Conservation (phyloP, 2,113 vertebrate species). For the Psilopsiagon aymara region DNA sequence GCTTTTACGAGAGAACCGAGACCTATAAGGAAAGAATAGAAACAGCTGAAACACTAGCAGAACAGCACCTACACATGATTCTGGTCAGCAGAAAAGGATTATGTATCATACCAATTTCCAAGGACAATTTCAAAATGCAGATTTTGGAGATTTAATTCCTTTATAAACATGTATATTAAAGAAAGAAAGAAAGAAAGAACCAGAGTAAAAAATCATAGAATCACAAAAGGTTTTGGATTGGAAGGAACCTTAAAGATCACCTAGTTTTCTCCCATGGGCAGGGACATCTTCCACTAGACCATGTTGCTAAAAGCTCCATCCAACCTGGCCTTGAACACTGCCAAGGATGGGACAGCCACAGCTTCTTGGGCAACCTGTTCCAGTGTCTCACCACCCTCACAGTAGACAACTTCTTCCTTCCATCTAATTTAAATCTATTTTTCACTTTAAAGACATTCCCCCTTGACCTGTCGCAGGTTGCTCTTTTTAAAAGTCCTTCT, state of each 20-base stretch:
- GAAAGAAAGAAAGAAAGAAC: background rate
- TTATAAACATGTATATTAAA: background rate
- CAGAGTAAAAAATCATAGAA: background rate
- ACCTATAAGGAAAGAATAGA: background rate
- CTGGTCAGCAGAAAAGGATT: background rate
- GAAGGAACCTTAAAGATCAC: background rate
- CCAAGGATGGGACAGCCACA: background rate
- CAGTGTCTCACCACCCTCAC: background rate
- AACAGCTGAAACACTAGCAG: background rate
- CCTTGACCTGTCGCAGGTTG: background rate
- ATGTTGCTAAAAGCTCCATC: background rate
- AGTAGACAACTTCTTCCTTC: background rate
- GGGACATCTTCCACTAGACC: background rate
- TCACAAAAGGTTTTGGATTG: background rate
- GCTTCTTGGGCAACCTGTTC: background rate
- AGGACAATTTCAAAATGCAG: background rate
- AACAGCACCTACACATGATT: background rate
- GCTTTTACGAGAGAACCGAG: background rate
- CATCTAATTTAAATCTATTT: background rate
- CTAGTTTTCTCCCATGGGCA: background rate
- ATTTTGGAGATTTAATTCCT: background rate
- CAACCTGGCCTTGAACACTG: background rate
- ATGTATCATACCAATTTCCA: rapidly evolving
- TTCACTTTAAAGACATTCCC: background rate
- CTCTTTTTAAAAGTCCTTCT: background rate